Evolutionary conservation across 1,140 invertebrate genomes (phyloP).

Genomic region (Periplaneta americana): DNA sequence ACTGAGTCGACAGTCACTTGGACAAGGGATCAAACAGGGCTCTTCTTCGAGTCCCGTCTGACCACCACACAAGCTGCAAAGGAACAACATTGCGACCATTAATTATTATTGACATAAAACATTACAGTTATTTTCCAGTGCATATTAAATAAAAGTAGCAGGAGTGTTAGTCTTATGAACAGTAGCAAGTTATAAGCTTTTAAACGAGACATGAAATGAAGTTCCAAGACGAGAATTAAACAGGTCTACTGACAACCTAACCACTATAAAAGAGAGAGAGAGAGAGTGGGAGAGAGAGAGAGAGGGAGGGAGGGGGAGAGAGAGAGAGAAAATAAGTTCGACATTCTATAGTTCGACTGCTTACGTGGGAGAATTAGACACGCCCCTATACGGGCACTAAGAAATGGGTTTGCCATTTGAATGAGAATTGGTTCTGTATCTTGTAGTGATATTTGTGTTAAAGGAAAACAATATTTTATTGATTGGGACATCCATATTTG

Average conservation of each 20-base stretch:
- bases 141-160: too few relatives aligned
- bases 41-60: constrained; percentile 42
- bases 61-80: constrained; percentile 30
- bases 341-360: too few relatives aligned
- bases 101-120: too few relatives aligned
- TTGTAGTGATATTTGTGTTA: too few relatives aligned
- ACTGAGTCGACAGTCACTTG: constrained; percentile 54
- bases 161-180: not conserved
- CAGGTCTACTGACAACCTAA: not conserved
- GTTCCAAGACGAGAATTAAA: not conserved
- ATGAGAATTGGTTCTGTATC: too few relatives aligned
- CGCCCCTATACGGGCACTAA: too few relatives aligned
- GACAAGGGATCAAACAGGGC: constrained; percentile 55
- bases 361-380: too few relatives aligned
- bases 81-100: not conserved
- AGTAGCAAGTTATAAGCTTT: not conserved
- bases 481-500: too few relatives aligned
- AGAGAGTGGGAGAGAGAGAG: not conserved
- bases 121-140: too few relatives aligned
- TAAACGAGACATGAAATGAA: not conserved
- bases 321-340: too few relatives aligned
- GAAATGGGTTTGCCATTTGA: too few relatives aligned
- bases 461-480: too few relatives aligned
- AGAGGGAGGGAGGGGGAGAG: not conserved
- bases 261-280: not conserved